Base-by-base conservation (phyloP, 2,888 invertebrate species). In the Actias luna region DNA sequence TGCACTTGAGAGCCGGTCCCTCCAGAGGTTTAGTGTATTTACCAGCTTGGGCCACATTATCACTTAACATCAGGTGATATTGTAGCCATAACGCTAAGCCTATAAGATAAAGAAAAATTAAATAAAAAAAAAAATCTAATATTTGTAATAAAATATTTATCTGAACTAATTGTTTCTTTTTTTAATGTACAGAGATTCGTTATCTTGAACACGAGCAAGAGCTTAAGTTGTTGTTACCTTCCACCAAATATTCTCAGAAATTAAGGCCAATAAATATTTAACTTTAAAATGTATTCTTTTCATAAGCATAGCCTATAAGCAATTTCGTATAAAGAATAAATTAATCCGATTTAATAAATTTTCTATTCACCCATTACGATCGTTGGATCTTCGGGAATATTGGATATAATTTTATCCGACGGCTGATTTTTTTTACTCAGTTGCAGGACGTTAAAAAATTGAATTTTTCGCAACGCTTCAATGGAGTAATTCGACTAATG, bases 401-500 rank as follows among this genome's bases (percentile, higher is more conserved):
- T 83, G 86, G 82, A 84, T 88, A 89, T 89, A 91, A 89, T 88
- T 90, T 88, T 86, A 80, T 76, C 83, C 77, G 76, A 69, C 75
- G 75, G 75, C 76, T 79, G 80, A 77, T 76, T 83, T 89, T 75
- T 79, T 73, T 70, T 78, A 76, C 79, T 42, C 18, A 18, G 76
- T 73, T 77, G 79, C 76, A 79, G 80, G 78, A 75, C 84, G 86
- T 76, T 79, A 83, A 76, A 80, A 92, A 92, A 92, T 92, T 92
- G 88, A 89, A 89, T 92, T 91, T 91, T 91, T 89, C 84, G 78
- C 84, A 79, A 84, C 81, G 89, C 90, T 80, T 87, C 88, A 87
- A 74, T 82, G 86, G 83, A 86, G 85, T 92, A 91, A 91, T 91
- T 89, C 85, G 86, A 79, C 83, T 91, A 92, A 91, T 90, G 88